phyloP scores from a whole-genome alignment of 1,140 invertebrate species.

The Drosophila willistoni region DNA sequence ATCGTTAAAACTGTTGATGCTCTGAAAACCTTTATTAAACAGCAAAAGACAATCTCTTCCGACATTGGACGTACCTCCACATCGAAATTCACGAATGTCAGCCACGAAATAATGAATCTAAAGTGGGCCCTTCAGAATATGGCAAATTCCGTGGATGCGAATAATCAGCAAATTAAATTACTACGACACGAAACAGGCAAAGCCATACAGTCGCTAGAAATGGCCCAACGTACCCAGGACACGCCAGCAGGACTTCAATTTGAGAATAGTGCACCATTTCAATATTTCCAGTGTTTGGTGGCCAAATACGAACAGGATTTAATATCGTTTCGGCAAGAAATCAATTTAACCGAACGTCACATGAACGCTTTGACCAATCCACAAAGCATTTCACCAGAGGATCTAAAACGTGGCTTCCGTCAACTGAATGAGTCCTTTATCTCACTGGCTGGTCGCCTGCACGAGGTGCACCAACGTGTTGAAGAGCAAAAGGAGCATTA shows the following conservation, averaged over 20 bases:
- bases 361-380: slow-evolving; percentile 88
- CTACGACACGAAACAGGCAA: slow-evolving; percentile 90
- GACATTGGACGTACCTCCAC: slow-evolving; percentile 88
- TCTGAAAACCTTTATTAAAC: slow-evolving; percentile 91
- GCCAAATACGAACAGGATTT: slow-evolving; percentile 89
- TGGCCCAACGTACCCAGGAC: slow-evolving; percentile 91
- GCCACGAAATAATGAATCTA: slow-evolving; percentile 71
- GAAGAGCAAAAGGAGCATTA: slow-evolving; percentile 93
- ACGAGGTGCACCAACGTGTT: slow-evolving; percentile 90
- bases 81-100: slow-evolving; percentile 73
- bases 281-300: slow-evolving; percentile 89
- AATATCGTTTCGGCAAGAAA: slow-evolving; percentile 88
- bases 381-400: slow-evolving; percentile 87
- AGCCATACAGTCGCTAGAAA: slow-evolving; percentile 90
- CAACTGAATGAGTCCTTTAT: slow-evolving; percentile 93
- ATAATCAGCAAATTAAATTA: slow-evolving; percentile 88
- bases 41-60: slow-evolving; percentile 91
- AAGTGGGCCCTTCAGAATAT: slow-evolving; percentile 83
- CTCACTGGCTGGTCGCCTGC: slow-evolving; percentile 91
- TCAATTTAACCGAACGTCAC: slow-evolving; percentile 89
- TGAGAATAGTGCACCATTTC: slow-evolving; percentile 89
- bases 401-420: slow-evolving; percentile 87
- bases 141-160: slow-evolving; percentile 86
- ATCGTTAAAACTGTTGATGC: slow-evolving; percentile 85
- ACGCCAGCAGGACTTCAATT: slow-evolving; percentile 90